phyloP scores from a whole-genome alignment of 2,888 invertebrate species.

The Xanthorhoe designata region DNA sequence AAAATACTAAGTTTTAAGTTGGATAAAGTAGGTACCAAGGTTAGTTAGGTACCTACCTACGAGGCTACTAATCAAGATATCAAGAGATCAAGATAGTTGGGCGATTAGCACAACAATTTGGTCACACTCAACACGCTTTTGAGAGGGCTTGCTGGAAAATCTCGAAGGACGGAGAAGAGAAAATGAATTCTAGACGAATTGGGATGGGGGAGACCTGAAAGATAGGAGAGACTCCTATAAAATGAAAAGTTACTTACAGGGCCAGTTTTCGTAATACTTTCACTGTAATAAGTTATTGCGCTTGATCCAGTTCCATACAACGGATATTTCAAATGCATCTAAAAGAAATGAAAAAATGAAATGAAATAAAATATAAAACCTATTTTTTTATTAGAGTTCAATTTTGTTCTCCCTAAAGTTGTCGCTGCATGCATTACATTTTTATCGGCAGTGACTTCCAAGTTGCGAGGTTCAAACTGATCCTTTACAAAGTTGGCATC shows the following conservation, averaged over 20 bases:
- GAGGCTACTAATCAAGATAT: too few species aligned
- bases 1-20: slow-evolving; percentile 10
- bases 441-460: slow-evolving; percentile 70
- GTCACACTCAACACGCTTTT: too few species aligned
- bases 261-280: slow-evolving; percentile 68
- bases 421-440: slow-evolving; percentile 55
- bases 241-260: slow-evolving; percentile 60
- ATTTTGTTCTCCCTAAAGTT: background rate
- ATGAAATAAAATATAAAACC: too few species aligned
- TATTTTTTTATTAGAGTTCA: background rate
- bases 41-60: too few species aligned
- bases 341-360: slow-evolving; percentile 38
- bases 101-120: too few species aligned
- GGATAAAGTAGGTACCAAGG: background rate
- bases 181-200: too few species aligned
- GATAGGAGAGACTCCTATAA: too few species aligned
- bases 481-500: slow-evolving; percentile 73
- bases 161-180: too few species aligned
- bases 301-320: slow-evolving; percentile 80
- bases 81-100: too few species aligned
- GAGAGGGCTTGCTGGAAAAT: too few species aligned
- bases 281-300: slow-evolving; percentile 77
- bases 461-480: slow-evolving; percentile 70
- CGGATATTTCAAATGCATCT: slow-evolving; percentile 80
- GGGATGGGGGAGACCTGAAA: too few species aligned